Percentiles rank a stretch among this genome's conserved stretches.
These are phyloP conservation scores for Amiota minor DNA, from an alignment of 2,888 invertebrate species.

Conservation along the genomic window DNA sequence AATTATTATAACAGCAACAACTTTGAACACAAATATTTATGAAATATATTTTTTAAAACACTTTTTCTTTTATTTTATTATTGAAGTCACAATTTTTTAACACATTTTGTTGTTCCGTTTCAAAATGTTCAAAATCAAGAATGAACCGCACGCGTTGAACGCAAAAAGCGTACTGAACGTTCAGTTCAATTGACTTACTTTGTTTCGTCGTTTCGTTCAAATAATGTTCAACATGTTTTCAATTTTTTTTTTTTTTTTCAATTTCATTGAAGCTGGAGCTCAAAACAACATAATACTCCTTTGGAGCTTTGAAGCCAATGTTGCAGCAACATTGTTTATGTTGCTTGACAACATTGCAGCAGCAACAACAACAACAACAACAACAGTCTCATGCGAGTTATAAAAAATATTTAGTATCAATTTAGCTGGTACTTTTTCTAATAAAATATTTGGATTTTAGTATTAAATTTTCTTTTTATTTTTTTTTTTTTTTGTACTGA, in stretches of 20 bases:
- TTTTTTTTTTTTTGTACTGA: neutral
- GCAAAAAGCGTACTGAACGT: conserved; percentile 69
- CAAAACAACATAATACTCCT: neutral
- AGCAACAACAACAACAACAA: neutral
- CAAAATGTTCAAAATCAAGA: neutral
- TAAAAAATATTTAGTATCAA: neutral
- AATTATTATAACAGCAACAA: neutral
- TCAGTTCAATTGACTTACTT: conserved; percentile 39
- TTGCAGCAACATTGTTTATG: conserved; percentile 28
- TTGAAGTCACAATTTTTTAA: conserved; percentile 52
- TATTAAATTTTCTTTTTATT: neutral
- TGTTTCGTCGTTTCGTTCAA: neutral
- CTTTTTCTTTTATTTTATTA: too few relatives aligned
- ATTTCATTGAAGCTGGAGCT: neutral
- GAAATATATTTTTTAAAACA: conserved; percentile 29
- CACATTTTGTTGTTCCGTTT: conserved; percentile 40
- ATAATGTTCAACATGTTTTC: conserved; percentile 49
- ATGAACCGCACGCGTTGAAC: conserved; percentile 69
- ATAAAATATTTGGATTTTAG: neutral
- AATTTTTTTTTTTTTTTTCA: neutral
- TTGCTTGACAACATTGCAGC: neutral
- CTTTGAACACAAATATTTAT: conserved; percentile 31
- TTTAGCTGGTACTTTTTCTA: neutral
- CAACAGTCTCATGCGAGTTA: neutral
- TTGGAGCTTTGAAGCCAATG: conserved; percentile 4